Conservation (phyloP, 2,797 vertebrate species). For the Lagocephalus sceleratus region DNA sequence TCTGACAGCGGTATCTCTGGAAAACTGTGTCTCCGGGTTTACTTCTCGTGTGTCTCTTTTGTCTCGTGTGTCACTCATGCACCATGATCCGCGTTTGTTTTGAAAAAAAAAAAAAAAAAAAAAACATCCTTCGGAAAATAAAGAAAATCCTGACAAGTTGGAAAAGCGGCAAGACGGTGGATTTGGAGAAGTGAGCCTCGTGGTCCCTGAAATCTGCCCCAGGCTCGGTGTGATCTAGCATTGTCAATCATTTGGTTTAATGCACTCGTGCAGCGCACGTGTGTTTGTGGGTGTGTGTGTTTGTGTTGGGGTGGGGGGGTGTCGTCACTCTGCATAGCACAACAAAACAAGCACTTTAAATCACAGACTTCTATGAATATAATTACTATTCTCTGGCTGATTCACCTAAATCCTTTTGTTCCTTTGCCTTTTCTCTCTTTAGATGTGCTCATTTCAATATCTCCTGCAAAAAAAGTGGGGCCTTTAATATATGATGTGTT, state of each 20-base stretch:
- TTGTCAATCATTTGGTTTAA: conserved; percentile 68
- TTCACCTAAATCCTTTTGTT: conserved; percentile 46
- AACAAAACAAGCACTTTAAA: conserved; percentile 61
- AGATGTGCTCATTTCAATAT: conserved; percentile 73
- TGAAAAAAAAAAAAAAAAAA: neutral
- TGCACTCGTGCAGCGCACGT: conserved; percentile 47
- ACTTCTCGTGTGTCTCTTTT: conserved; percentile 7
- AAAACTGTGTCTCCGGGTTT: conserved; percentile 1
- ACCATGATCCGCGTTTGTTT: conserved; percentile 11
- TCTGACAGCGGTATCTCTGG: too few relatives aligned
- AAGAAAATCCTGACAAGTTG: conserved; percentile 15
- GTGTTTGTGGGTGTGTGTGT: too few relatives aligned
- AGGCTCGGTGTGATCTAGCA: conserved; percentile 55
- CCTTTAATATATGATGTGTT: conserved; percentile 68
- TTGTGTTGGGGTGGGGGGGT: conserved; percentile 15
- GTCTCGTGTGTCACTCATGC: conserved; percentile 9
- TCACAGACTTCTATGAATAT: conserved; percentile 61
- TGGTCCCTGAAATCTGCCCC: conserved; percentile 48
- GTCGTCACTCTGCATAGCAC: conserved; percentile 42
- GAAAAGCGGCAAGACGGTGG: conserved; percentile 25
- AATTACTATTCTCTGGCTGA: conserved; percentile 69
- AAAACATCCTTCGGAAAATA: conserved; percentile 1
- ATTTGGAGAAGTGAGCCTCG: conserved; percentile 37
- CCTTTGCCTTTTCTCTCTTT: conserved; percentile 34
- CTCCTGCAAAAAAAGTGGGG: conserved; percentile 42